Evolutionary conservation across 2,888 invertebrate genomes (phyloP).

Genomic region (Papilio elwesi): DNA sequence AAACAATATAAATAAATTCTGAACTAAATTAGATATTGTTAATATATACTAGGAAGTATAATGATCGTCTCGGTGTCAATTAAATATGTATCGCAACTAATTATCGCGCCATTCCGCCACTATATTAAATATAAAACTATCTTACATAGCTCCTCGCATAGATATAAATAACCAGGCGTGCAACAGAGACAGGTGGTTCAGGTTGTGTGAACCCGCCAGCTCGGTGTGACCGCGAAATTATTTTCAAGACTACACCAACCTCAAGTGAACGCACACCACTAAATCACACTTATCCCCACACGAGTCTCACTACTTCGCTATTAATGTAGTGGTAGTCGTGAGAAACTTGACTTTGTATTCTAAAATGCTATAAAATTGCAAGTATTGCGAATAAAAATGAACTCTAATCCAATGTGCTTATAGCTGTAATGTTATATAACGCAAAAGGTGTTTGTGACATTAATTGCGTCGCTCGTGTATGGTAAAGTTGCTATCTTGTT

Average conservation of each 20-base stretch:
- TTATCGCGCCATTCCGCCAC: slow-evolving; percentile 54
- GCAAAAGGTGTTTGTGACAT: slow-evolving; percentile 66
- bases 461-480: slow-evolving; percentile 56
- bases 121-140: slow-evolving; percentile 53
- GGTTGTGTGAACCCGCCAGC: slow-evolving; percentile 80
- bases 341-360: slow-evolving; percentile 74
- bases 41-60: slow-evolving; percentile 26
- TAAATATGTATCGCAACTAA: slow-evolving; percentile 52
- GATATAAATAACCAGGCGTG: slow-evolving; percentile 83
- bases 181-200: slow-evolving; percentile 81
- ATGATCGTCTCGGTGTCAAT: slow-evolving; percentile 47
- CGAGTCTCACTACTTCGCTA: slow-evolving; percentile 73
- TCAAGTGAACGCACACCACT: slow-evolving; percentile 65
- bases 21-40: background rate
- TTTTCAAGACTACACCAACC: slow-evolving; percentile 84
- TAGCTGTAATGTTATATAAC: slow-evolving; percentile 49
- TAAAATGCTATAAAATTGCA: slow-evolving; percentile 53
- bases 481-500: slow-evolving; percentile 84
- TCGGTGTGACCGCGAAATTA: slow-evolving; percentile 84
- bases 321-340: slow-evolving; percentile 80
- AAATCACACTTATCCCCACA: slow-evolving; percentile 59
- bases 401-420: slow-evolving; percentile 52
- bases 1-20: background rate
- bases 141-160: slow-evolving; percentile 76
- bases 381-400: slow-evolving; percentile 52